Conservation (phyloP, 1,140 invertebrate species). For the Euura lappo region DNA sequence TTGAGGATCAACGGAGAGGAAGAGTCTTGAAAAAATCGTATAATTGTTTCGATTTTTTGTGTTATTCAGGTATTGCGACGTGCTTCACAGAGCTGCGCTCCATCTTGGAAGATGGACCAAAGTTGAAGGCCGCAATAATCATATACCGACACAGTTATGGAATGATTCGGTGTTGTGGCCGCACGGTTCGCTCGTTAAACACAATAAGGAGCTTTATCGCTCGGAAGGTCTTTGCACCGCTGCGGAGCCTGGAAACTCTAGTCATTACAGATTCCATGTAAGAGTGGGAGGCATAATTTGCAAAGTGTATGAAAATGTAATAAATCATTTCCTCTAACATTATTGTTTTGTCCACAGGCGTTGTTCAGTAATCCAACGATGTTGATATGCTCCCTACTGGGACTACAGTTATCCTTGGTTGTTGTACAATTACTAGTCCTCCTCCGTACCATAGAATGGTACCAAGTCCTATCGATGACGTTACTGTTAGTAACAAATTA, state of each 20-base stretch:
- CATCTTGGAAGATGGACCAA: constrained; percentile 89
- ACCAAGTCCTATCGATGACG: constrained; percentile 85
- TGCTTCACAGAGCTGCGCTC: constrained; percentile 84
- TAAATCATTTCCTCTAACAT: neutral
- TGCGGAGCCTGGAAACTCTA: constrained; percentile 83
- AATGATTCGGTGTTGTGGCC: constrained; percentile 76
- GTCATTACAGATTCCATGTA: constrained; percentile 86
- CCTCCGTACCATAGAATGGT: constrained; percentile 84
- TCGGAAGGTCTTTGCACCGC: constrained; percentile 74
- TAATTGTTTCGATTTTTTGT: neutral
- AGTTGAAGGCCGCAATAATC: constrained; percentile 69
- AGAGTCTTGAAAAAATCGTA: neutral
- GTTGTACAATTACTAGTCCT: constrained; percentile 79
- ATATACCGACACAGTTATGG: constrained; percentile 73
- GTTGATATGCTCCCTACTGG: constrained; percentile 76
- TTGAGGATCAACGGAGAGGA: neutral
- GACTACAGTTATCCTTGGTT: constrained; percentile 76
- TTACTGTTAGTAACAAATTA: constrained; percentile 89
- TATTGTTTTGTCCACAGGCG: constrained; percentile 65
- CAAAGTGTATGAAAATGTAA: constrained; percentile 15
- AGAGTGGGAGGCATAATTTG: constrained; percentile 49
- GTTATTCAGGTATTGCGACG: constrained; percentile 77
- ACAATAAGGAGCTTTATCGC: constrained; percentile 80
- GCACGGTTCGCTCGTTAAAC: constrained; percentile 79
- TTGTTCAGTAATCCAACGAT: constrained; percentile 88